Evolutionary conservation across 1,140 invertebrate genomes (phyloP), one percentile per base, ranked within the genome.

Genomic region (Aphelenchoides avenae): DNA sequence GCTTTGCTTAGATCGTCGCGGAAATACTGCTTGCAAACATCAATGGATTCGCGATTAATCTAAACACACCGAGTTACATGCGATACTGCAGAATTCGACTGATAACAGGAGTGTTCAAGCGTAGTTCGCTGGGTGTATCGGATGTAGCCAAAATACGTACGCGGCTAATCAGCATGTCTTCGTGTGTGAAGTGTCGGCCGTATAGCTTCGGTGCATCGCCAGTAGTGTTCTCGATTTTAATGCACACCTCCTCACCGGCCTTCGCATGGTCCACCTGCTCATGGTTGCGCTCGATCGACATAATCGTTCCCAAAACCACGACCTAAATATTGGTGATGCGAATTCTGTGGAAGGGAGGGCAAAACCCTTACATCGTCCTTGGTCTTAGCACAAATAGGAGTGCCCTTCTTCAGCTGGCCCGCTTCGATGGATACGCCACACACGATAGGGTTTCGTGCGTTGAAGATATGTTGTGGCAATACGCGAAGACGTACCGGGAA

Each of bases 1-100:
- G 85, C 84, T 79, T 97, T 97, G 62, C 86, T 79, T 48, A 99
- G 83, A 78, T 99, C 95, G 65, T 95, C 91, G 52, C 95, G 84
- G 84, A 98, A 99, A 81, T 97, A 94, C 61, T 96, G 87, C 80
- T 99, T 99, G 79, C 94, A 95, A 2, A 90, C 91, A 80, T 99
- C 93, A 71, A 99, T 99, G 37, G 91, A 95, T 69, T 93, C 87
- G 47, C 95, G 84, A 24, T 87, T 89, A 76, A 99, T 97, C 89
- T 94, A 84, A 47, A 88, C 86, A 70, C 82, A 74, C 29, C 36
- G 50, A 31, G 7, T 57, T 30, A 46, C 22, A 24, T 13, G 11
- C 24, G 34, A 58, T 53, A 22, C 50, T 15, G 13, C 20, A 52
- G n/a, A 20, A 27, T 53, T 39, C 4, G 6, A 52, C 40, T n/a